These are phyloP conservation scores for Zhengitettix transpicula DNA, from an alignment of 2,888 invertebrate species.

Conservation along the genomic window DNA sequence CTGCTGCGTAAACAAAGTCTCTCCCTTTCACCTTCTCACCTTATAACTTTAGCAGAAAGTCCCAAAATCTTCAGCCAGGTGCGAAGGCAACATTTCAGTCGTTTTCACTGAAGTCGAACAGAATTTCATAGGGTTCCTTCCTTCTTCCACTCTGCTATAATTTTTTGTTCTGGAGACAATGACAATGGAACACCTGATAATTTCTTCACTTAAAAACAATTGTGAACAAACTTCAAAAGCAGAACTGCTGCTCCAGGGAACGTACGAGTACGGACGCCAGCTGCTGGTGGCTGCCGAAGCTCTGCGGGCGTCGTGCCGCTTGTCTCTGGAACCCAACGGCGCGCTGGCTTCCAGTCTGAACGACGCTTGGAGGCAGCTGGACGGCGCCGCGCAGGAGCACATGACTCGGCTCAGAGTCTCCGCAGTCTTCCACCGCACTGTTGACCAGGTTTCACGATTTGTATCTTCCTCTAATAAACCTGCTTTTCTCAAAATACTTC, in stretches of 20 bases:
- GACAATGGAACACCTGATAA: not conserved
- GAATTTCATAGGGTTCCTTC: too few relatives aligned
- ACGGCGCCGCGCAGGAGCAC: conserved; percentile 55
- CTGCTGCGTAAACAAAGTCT: too few relatives aligned
- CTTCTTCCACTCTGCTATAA: too few relatives aligned
- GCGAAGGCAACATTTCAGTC: too few relatives aligned
- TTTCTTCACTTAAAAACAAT: not conserved
- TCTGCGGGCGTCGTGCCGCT: conserved; percentile 51
- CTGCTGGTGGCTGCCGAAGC: conserved; percentile 56
- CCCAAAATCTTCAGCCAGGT: too few relatives aligned
- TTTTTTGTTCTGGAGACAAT: too few relatives aligned
- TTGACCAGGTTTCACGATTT: conserved; percentile 7
- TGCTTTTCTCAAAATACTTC: too few relatives aligned
- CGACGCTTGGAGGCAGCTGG: conserved; percentile 49
- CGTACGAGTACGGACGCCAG: conserved; percentile 67
- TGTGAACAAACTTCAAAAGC: not conserved
- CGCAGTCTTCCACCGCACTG: conserved; percentile 54
- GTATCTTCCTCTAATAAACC: too few relatives aligned
- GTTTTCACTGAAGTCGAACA: too few relatives aligned
- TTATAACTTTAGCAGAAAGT: too few relatives aligned
- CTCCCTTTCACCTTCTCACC: too few relatives aligned
- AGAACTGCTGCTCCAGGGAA: conserved; percentile 36
- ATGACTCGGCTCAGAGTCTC: conserved; percentile 58
- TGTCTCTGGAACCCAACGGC: conserved; percentile 38
- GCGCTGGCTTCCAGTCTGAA: conserved; percentile 38